Base-by-base conservation (phyloP, 2,797 vertebrate genomes). In the Gallinago nigripennis region DNA sequence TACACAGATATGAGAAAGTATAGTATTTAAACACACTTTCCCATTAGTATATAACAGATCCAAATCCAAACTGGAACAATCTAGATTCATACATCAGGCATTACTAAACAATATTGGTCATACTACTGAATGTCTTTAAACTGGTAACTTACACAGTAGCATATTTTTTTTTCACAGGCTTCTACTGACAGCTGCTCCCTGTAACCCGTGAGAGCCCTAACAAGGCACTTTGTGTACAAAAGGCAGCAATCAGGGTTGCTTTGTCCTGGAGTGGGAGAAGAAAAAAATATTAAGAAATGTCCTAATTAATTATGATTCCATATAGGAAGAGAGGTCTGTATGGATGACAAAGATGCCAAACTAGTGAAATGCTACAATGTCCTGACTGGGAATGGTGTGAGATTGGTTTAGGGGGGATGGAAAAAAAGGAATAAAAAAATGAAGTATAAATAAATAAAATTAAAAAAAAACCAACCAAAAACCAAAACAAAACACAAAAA, bases 221-320 rank as follows among this genome's bases (percentile, higher is more conserved):
- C 1, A 2, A 28, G 4, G 60, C 31, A 94, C 4, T 5, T 7
- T 61, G 33, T 17, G 8, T 97, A 95, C 19, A 21, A 12, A 21
- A 97, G 95, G 51, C 96, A 97, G 45, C 97, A 97, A 23, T 97
- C 96, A 14, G 80, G 90, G 73, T 25, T 96, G 63, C 64, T 94
- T 86, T 92, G 78, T 78, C 91, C 81, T 97, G 30, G 53, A 96
- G 43, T 20, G 10, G 35, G 7, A 39, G 30, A 58, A 37, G 23
- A 48, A 79, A 78, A 58, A 85, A 35, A 8, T 12, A 16, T 9
- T 73, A 31, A 27, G 3, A 45, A 86, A 65, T 60, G 0, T 58
- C 3, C 80, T 72, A 80, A 82, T 53, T 70, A 11, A 53, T 35
- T 64, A 31, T 77, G n/a, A 75, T 66, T 77, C 39, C 16, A 21